Evolutionary conservation across 2,888 invertebrate genomes (phyloP).

Genomic region (Tortricodes alternella): DNA sequence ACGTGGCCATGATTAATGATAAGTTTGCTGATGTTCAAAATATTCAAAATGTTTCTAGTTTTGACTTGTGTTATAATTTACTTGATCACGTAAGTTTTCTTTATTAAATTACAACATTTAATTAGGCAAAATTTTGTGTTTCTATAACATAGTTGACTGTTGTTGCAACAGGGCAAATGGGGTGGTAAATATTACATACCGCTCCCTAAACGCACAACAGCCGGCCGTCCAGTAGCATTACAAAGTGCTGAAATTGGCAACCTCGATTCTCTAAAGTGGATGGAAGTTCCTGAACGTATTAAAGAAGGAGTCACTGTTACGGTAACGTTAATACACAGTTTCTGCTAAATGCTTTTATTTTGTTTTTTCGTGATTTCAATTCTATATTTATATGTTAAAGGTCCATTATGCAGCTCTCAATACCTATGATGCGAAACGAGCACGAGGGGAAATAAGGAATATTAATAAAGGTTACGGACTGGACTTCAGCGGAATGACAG

Average conservation of each 20-base stretch:
- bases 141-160: too few species aligned
- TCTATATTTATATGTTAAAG: slow-evolving; percentile 38
- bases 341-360: too few species aligned
- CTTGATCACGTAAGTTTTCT: slow-evolving; percentile 26
- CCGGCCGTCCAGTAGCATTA: slow-evolving; percentile 2
- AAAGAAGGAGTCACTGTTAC: slow-evolving; percentile 15
- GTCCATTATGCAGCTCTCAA: slow-evolving; percentile 51
- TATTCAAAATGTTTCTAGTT: slow-evolving; percentile 19
- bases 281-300: slow-evolving; percentile 1
- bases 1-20: slow-evolving; percentile 23
- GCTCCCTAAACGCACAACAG: slow-evolving; percentile 24
- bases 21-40: slow-evolving; percentile 3
- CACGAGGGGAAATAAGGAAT: slow-evolving; percentile 31
- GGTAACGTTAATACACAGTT: slow-evolving; percentile 12
- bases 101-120: too few species aligned
- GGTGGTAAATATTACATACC: slow-evolving; percentile 49
- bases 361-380: neutral
- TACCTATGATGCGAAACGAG: slow-evolving; percentile 43
- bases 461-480: slow-evolving; percentile 43
- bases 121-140: too few species aligned
- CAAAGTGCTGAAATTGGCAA: slow-evolving; percentile 11
- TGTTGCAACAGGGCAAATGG: slow-evolving; percentile 41
- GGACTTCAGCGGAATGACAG: slow-evolving; percentile 57
- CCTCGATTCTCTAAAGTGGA: slow-evolving; percentile 22
- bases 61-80: slow-evolving; percentile 28